Evolutionary conservation across 2,113 vertebrate genomes (phyloP), one percentile per base, ranked within the genome.

Genomic region (Tachysurus fulvidraco): DNA sequence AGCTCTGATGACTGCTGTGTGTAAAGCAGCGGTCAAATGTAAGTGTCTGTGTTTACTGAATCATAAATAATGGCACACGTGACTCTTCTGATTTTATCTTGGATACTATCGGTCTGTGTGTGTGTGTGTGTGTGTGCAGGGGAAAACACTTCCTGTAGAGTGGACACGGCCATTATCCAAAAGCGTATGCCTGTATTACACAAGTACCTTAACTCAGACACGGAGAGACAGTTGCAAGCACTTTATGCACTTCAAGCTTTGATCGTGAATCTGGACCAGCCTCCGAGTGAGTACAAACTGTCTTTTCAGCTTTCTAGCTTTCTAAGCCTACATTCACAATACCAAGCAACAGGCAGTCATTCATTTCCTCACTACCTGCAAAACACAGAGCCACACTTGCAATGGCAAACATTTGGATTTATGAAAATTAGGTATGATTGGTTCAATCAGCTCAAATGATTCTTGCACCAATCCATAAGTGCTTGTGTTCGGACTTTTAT

Each of bases 191-290:
- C 97, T 83, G 97, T 99, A 92, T 96, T 99, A 94, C 96, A 99
- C 93, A 99, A 99, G 95, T 99, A 99, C 96, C 96, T 99, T 92
- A 98, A 99, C 96, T 98, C 97, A 80, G 97, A 99, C 93, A 98
- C 97, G 78, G 98, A 99, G 96, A 97, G 97, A 96, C 97, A 99
- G 94, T 96, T 99, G 93, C 98, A 99, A 98, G 98, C 98, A 98
- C 98, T 99, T 98, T 99, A 99, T 96, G 98, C 98, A 97, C 97
- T 99, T 96, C 98, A 99, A 94, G 96, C 97, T 90, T 96, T 98
- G 92, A 96, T 99, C 94, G 97, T 99, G 92, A 95, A 97, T 95
- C 97, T 99, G 90, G 98, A 99, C 93, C 98, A 99, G 90, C 97
- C 98, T 96, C 97, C 97, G 86, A 99, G 98, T 99, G 95, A 98